These are phyloP conservation scores for Corythornis madagascariensis DNA, from an alignment of 2,113 vertebrate genomes.

Conservation along the genomic window DNA sequence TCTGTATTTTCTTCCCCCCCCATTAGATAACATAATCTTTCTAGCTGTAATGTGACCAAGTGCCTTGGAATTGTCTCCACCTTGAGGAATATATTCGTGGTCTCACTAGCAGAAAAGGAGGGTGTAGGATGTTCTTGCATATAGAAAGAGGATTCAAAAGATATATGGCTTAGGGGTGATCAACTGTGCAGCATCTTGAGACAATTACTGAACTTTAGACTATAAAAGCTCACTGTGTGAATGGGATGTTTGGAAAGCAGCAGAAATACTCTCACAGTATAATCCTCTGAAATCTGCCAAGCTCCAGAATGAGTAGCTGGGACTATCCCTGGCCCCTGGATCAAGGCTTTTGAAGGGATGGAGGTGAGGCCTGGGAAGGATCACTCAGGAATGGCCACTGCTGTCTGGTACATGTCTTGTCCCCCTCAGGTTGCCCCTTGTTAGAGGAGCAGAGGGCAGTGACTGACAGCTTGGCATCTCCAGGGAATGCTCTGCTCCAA, in stretches of 20 bases:
- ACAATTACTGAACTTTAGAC: background rate
- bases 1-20: background rate
- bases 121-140: background rate
- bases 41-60: background rate
- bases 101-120: background rate
- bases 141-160: background rate
- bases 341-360: background rate
- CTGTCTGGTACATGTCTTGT: fast-evolving
- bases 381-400: fast-evolving
- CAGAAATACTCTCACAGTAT: background rate
- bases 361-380: background rate
- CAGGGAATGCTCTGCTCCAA: background rate
- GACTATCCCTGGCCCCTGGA: fast-evolving
- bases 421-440: background rate
- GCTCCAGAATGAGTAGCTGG: background rate
- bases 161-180: fast-evolving
- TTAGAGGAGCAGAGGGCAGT: background rate
- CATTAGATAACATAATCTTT: background rate
- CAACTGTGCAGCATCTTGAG: background rate
- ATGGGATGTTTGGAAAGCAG: background rate
- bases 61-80: background rate
- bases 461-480: background rate
- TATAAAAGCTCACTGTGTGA: background rate
- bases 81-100: background rate
- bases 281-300: background rate